Conservation (phyloP, 2,113 vertebrate species). For the Arvicanthis niloticus region DNA sequence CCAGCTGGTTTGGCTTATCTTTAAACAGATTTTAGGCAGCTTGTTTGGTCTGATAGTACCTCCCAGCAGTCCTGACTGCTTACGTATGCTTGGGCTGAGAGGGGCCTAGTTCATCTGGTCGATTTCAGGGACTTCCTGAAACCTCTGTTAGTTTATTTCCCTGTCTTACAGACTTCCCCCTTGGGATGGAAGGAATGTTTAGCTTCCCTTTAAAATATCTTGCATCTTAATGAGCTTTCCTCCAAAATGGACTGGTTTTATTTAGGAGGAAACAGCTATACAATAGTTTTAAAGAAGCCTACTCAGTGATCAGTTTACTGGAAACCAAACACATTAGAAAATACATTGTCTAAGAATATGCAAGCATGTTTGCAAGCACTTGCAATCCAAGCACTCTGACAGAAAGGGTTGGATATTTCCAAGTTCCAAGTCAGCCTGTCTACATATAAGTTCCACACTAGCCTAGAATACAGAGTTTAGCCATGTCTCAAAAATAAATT, state of each 20-base stretch:
- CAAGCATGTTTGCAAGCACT: too few species aligned
- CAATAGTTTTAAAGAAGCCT: background rate
- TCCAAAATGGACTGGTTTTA: background rate
- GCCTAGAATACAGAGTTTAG: background rate
- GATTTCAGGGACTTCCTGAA: background rate
- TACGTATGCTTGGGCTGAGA: background rate
- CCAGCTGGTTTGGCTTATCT: background rate
- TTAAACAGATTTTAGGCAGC: background rate
- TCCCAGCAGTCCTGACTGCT: background rate
- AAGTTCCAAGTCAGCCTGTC: background rate
- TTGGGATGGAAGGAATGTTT: background rate
- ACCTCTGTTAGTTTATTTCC: background rate
- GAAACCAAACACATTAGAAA: constrained; percentile 43
- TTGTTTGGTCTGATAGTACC: background rate
- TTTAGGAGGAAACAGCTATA: background rate
- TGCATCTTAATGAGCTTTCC: background rate
- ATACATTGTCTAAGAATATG: background rate
- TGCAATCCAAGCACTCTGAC: background rate
- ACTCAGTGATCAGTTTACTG: constrained; percentile 31
- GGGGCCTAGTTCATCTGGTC: background rate
- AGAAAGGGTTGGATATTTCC: too few species aligned
- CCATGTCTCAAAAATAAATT: background rate
- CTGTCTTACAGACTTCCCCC: background rate
- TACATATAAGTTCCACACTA: background rate
- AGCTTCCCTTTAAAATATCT: background rate